Conservation (phyloP, 1,140 invertebrate species). For the Steinernema khuongi region DNA sequence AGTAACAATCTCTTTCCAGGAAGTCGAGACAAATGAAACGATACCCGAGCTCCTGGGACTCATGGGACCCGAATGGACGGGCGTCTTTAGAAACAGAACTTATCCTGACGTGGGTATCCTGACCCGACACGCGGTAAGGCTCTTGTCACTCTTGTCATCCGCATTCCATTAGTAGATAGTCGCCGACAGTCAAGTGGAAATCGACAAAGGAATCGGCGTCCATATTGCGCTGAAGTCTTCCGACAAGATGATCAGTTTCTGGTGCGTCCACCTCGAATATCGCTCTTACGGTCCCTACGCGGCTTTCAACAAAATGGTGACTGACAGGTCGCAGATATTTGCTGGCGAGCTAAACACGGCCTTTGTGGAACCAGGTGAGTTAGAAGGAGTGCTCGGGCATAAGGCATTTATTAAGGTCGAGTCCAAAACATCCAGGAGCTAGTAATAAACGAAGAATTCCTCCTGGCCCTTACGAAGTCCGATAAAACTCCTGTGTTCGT, state of each 20-base stretch:
- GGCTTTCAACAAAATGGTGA: slow-evolving; percentile 42
- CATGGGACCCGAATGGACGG: slow-evolving; percentile 30
- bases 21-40: slow-evolving; percentile 20
- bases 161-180: slow-evolving; percentile 23
- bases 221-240: not conserved
- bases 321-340: slow-evolving; percentile 27
- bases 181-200: slow-evolving; percentile 3
- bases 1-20: slow-evolving; percentile 23
- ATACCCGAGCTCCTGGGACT: slow-evolving; percentile 18
- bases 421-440: slow-evolving; percentile 29
- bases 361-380: slow-evolving; percentile 3
- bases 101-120: slow-evolving; percentile 36
- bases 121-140: slow-evolving; percentile 25
- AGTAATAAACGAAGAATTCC: slow-evolving; percentile 27
- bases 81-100: slow-evolving; percentile 18
- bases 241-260: slow-evolving; percentile 28
- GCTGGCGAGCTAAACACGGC: slow-evolving; percentile 32
- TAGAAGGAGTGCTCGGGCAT: not conserved
- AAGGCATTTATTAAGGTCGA: slow-evolving; percentile 21
- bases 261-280: slow-evolving; percentile 42
- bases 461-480: slow-evolving; percentile 25
- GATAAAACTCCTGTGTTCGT: slow-evolving; percentile 22
- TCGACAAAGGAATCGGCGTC: not conserved
- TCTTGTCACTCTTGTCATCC: not conserved
- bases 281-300: slow-evolving; percentile 44